Percentiles rank a stretch among this genome's conserved stretches.
phyloP scores from a whole-genome alignment of 35 echinoderm and acorn worm species.

The Anneissia japonica region DNA sequence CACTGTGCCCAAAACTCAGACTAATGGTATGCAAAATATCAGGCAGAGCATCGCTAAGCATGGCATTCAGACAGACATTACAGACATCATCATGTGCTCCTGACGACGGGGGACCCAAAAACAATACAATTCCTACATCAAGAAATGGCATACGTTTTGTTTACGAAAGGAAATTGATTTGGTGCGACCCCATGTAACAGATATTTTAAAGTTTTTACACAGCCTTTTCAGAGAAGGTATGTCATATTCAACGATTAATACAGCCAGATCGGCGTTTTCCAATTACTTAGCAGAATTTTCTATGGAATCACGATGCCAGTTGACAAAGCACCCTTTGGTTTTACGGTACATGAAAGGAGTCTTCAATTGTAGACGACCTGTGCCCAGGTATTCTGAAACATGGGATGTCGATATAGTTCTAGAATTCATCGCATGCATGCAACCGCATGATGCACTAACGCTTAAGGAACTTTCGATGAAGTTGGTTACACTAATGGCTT shows the following conservation, averaged over 20 bases:
- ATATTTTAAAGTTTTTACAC: background rate
- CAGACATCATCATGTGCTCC: background rate
- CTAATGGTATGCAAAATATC: background rate
- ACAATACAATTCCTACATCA: background rate
- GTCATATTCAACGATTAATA: background rate
- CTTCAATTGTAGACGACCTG: too few species aligned
- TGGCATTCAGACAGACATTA: background rate
- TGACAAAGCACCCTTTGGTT: background rate
- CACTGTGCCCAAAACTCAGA: background rate
- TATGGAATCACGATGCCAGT: background rate
- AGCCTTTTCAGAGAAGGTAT: background rate
- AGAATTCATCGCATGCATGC: too few species aligned
- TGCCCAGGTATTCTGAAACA: too few species aligned
- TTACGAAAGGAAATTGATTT: background rate
- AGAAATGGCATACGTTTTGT: background rate
- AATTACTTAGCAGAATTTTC: background rate
- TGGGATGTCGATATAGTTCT: too few species aligned
- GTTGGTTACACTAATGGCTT: too few species aligned
- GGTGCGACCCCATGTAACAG: background rate
- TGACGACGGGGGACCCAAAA: background rate
- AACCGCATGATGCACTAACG: too few species aligned
- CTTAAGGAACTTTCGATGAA: too few species aligned
- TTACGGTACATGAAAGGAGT: background rate
- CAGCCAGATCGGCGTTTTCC: background rate
- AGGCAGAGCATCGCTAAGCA: background rate